phyloP scores from a whole-genome alignment of 2,888 invertebrate species.

The Yponomeuta evonymella region DNA sequence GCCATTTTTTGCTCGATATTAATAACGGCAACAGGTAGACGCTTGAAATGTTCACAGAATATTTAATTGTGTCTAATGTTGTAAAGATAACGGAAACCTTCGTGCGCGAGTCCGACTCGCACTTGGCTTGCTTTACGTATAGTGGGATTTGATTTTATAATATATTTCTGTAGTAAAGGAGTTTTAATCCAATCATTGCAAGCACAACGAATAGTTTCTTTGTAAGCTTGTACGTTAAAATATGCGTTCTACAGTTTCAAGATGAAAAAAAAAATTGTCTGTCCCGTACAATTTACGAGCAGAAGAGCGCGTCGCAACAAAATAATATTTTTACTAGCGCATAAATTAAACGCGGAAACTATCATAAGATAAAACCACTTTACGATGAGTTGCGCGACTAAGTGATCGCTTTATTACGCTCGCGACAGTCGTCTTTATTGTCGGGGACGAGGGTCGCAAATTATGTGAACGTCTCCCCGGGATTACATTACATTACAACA shows the following conservation, averaged over 20 bases:
- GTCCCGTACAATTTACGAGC: neutral
- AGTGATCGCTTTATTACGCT: constrained; percentile 9
- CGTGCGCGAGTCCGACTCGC: too few relatives aligned
- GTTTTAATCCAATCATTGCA: too few relatives aligned
- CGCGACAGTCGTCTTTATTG: constrained; percentile 8
- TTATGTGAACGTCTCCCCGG: neutral
- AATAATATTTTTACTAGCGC: constrained; percentile 31
- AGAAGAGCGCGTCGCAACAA: constrained; percentile 26
- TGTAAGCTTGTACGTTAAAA: too few relatives aligned
- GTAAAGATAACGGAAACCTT: too few relatives aligned
- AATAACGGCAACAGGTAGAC: too few relatives aligned
- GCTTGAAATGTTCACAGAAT: too few relatives aligned
- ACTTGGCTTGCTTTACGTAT: too few relatives aligned
- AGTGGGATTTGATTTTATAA: too few relatives aligned
- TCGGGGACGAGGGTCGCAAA: neutral
- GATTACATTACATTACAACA: neutral
- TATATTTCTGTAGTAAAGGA: too few relatives aligned
- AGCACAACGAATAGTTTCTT: too few relatives aligned
- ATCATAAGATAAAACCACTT: constrained; percentile 20
- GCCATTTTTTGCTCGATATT: too few relatives aligned
- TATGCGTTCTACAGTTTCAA: neutral
- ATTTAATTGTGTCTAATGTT: too few relatives aligned
- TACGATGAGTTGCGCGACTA: constrained; percentile 4
- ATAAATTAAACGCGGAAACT: constrained; percentile 39
- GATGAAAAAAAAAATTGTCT: neutral